Evolutionary conservation across 1,140 invertebrate species (phyloP), one percentile per base, ranked within the genome.

Genomic region (Orchestia grillus): DNA sequence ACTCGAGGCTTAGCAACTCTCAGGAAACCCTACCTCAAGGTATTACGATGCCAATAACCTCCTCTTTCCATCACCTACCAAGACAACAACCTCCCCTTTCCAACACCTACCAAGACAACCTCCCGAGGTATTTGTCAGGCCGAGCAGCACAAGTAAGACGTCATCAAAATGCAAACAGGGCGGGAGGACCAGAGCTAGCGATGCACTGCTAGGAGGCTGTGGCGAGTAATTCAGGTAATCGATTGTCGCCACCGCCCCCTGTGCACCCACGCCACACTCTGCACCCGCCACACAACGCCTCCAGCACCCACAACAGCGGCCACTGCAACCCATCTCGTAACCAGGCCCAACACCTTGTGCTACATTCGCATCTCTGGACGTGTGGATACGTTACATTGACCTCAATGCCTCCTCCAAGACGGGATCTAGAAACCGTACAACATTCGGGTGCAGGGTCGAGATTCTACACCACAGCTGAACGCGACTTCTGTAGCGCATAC

Each of bases 181-280:
- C 92, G 90, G 96, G 23, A 95, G 77, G 28, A 62, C 87, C 43
- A 62, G 45, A 96, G 95, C 88, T 41, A 96, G 36, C 44, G 92
- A 91, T 92, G 96, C 96, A 97, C 96, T 96, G 96, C 88, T 97
- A 97, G 96, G 96, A 96, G 96, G 96, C 96, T 96, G 96, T 97
- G 96, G 96, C 96, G 96, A 97, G 96, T 97, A 91, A 96, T 97
- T 95, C 47, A 96, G 96, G 96, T 96, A 96, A 96, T n/a, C 96
- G 96, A 97, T 97, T 97, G 96, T 97, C 96, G 96, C 96, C 96
- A 97, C 96, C 96, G 96, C 96, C 96, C 96, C 96, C 96, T 97
- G 96, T 97, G 96, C 96, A 96, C 96, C 96, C 92, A 94, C 92
- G 96, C 96, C 96, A 96, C 96, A 96, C 96, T 57, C 57, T 41